Conservation (phyloP, 2,113 vertebrate genomes). For the Ardeotis arabs region DNA sequence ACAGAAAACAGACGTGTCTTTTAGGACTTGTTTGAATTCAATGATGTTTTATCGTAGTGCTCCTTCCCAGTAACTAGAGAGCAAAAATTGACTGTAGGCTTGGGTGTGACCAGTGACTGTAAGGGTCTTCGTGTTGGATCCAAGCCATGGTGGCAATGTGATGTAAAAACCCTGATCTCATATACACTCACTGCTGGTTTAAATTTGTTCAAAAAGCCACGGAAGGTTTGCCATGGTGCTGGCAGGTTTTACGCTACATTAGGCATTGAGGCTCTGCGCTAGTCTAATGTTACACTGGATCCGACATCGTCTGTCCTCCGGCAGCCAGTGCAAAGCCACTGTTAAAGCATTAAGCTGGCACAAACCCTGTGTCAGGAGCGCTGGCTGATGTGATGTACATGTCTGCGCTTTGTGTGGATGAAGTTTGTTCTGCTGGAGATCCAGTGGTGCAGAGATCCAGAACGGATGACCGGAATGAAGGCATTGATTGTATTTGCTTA, state of each 20-base stretch:
- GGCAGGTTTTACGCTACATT: background rate
- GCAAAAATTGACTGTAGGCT: background rate
- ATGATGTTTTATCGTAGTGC: background rate
- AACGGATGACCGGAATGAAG: background rate
- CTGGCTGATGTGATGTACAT: background rate
- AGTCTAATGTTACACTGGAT: background rate
- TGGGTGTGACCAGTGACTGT: background rate
- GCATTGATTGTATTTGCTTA: background rate
- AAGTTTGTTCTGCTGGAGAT: background rate
- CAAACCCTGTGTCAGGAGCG: background rate
- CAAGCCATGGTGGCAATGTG: background rate
- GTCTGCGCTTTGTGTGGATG: background rate
- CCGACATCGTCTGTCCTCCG: background rate
- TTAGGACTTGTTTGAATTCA: background rate
- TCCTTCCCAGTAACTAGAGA: background rate
- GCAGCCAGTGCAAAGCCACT: background rate
- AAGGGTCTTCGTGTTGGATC: background rate
- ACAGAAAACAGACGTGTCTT: rapidly evolving
- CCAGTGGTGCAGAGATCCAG: background rate
- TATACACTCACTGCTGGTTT: background rate
- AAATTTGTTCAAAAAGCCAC: background rate
- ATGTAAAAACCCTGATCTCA: background rate
- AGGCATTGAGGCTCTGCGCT: background rate
- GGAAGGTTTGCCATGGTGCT: background rate
- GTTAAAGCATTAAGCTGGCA: background rate